Percentiles rank a stretch among this genome's conserved stretches.
phyloP scores from a whole-genome alignment of 2,797 vertebrate genomes.

The Netta rufina region DNA sequence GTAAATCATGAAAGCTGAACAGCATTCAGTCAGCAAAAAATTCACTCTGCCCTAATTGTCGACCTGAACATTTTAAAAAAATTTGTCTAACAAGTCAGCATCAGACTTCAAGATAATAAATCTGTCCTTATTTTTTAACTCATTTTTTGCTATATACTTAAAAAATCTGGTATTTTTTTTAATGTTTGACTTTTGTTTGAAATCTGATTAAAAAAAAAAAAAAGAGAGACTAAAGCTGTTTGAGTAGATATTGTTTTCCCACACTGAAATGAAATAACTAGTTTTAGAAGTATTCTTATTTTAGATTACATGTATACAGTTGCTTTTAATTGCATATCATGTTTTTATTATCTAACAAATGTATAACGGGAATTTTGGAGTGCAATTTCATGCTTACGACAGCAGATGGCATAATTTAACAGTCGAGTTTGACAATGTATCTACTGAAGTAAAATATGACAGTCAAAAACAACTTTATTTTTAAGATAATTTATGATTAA shows the following conservation, averaged over 20 bases:
- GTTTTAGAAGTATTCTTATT: not conserved
- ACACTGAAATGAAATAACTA: not conserved
- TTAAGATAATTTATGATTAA: not conserved
- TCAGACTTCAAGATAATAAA: not conserved
- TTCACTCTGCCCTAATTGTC: not conserved
- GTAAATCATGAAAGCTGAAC: not conserved
- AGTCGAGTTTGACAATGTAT: not conserved
- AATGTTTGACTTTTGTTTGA: not conserved
- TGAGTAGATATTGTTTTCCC: not conserved
- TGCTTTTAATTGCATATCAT: not conserved
- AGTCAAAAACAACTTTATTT: not conserved
- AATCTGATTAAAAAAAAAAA: not conserved
- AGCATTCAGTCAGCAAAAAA: not conserved
- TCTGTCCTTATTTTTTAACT: not conserved
- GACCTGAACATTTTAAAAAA: not conserved
- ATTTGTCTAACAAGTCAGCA: not conserved
- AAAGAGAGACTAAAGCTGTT: not conserved
- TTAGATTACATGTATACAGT: not conserved
- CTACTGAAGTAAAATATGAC: not conserved
- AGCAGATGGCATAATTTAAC: conserved; percentile 67
- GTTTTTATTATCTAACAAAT: not conserved
- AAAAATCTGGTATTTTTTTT: not conserved
- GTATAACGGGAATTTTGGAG: fast-evolving
- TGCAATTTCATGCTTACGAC: not conserved
- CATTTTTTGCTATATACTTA: not conserved